Evolutionary conservation across 2,888 invertebrate species (phyloP), one percentile per base, ranked within the genome.

Genomic region (Scaptomyza caliginosa): DNA sequence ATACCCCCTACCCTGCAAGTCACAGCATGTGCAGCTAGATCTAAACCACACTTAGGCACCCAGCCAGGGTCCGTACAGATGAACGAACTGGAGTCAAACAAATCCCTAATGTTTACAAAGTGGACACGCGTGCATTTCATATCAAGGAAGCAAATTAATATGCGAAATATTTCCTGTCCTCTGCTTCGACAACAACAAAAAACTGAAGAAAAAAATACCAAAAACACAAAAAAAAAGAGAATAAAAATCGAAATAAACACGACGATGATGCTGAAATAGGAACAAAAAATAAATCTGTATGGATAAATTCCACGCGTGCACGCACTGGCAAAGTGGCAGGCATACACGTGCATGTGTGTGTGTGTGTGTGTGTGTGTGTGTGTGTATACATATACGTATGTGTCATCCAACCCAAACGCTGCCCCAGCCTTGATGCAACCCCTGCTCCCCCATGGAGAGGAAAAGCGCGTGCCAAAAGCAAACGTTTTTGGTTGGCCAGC

Each of bases 401-500:
- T 46, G 49, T 34, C 32, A 49, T 36, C 34, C 26, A 21, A 1
- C 32, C 36, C 34, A 54, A 39, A 13, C 13, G 32, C 13, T 32
- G 39, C 26, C 49, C 5, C 21, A 39, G 30, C 49, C 52, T 52
- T 32, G 13, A 46, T 57, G 19, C 28, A n/a, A 2, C 28, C 30
- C 24, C 38, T 13, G 19, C 13, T 40, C 4, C 13, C 13, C 38
- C 11, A 11, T 11, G 23, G 30, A 26, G 2, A 42, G 39, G 64
- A 19, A 40, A 59, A 64, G 54, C 67, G 70, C 77, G 72, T 77
- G 75, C 65, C 74, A 55, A 63, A 87, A 86, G 82, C 79, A 73
- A 77, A 59, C 76, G 80, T 67, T 86, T 34, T 84, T 85, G 86
- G 86, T 86, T 86, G 86, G 86, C 80, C 78, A 80, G 69, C 50